These are phyloP conservation scores for Phoeniculus purpureus DNA, from an alignment of 2,797 vertebrate species.

Conservation along the genomic window DNA sequence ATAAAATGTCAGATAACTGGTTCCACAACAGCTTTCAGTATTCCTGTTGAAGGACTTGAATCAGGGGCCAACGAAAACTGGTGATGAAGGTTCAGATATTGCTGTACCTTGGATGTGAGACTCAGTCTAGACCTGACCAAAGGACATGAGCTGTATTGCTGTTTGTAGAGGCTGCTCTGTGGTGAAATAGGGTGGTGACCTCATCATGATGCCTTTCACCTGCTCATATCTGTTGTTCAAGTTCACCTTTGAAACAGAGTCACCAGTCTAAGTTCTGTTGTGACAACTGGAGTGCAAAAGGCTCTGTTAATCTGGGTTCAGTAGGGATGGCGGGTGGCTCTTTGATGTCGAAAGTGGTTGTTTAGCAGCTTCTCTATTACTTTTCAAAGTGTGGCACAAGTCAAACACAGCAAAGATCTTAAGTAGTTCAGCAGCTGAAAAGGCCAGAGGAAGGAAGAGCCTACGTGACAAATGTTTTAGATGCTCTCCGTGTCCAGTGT, in stretches of 20 bases:
- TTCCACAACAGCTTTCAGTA: neutral
- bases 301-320: neutral
- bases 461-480: neutral
- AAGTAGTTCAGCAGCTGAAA: neutral
- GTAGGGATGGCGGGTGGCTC: neutral
- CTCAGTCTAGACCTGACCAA: neutral
- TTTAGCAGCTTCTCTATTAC: neutral
- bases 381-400: neutral
- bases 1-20: neutral
- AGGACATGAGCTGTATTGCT: neutral
- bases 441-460: neutral
- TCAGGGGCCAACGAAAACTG: conserved; percentile 13
- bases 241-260: conserved; percentile 50
- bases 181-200: neutral
- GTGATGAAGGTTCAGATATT: neutral
- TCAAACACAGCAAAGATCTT: neutral
- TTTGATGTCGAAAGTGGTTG: neutral
- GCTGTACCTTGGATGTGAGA: neutral
- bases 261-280: neutral
- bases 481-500: neutral
- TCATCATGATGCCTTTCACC: neutral
- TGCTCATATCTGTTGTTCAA: neutral
- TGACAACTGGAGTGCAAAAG: conserved; percentile 21
- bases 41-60: neutral
- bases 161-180: neutral